phyloP scores from a whole-genome alignment of 2,113 vertebrate genomes.

The Epinephelus cyanopodus region DNA sequence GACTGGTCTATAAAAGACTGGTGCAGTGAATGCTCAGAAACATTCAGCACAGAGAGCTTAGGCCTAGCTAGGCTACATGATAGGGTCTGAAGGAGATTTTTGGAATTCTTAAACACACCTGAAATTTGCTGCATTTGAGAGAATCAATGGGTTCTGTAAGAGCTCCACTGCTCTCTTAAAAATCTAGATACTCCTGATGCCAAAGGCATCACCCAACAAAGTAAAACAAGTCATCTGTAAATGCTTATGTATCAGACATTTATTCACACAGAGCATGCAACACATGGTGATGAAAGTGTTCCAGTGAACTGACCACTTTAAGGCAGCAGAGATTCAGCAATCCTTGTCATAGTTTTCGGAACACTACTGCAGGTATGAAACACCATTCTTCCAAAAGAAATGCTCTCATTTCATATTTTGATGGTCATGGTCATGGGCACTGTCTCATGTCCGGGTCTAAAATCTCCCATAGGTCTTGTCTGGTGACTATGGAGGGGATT shows the following conservation, averaged over 20 bases:
- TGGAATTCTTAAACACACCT: conserved; percentile 1
- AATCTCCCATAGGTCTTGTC: neutral
- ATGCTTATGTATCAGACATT: neutral
- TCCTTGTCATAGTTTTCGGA: neutral
- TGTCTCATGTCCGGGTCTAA: neutral
- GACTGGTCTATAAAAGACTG: conserved; percentile 64
- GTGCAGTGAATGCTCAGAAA: conserved; percentile 48
- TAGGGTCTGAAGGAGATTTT: conserved; percentile 17
- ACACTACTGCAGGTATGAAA: no score
- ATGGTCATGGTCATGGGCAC: neutral
- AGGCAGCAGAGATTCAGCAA: neutral
- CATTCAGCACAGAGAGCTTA: conserved; percentile 33
- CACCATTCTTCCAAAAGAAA: neutral
- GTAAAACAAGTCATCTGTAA: neutral
- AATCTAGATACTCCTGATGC: neutral
- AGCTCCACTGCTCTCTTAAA: neutral
- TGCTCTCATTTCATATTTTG: neutral
- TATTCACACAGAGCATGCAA: neutral
- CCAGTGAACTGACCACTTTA: neutral
- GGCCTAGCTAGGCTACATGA: conserved; percentile 13
- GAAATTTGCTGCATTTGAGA: neutral
- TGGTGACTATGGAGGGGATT: neutral
- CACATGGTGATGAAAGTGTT: no score
- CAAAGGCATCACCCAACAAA: neutral
- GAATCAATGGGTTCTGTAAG: neutral